phyloP scores from a whole-genome alignment of 2,113 vertebrate genomes.

The Physeter macrocephalus region DNA sequence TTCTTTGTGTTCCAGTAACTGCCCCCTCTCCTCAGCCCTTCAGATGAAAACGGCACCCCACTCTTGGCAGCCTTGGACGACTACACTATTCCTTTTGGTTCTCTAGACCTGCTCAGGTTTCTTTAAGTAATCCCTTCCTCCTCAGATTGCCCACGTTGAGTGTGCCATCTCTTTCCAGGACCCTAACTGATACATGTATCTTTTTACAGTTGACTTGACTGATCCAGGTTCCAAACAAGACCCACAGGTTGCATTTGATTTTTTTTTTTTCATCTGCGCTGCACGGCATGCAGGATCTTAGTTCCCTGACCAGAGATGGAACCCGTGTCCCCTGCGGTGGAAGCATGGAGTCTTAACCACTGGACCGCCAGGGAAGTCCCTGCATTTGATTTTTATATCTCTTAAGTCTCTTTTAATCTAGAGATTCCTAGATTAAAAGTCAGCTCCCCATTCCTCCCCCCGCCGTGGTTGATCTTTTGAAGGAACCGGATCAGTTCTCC shows the following conservation, averaged over 20 bases:
- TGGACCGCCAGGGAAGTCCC: neutral
- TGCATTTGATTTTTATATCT: neutral
- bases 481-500: neutral
- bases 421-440: neutral
- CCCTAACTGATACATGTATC: neutral
- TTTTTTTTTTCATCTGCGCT: neutral
- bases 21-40: neutral
- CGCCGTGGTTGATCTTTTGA: neutral
- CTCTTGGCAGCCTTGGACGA: neutral
- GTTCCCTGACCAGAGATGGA: too few relatives aligned
- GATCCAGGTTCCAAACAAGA: neutral
- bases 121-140: too few relatives aligned
- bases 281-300: too few relatives aligned
- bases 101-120: neutral
- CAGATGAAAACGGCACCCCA: too few relatives aligned
- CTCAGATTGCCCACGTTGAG: neutral
- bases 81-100: neutral
- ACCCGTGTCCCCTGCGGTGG: neutral
- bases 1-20: neutral
- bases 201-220: neutral
- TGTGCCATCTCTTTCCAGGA: neutral
- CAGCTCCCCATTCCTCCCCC: accelerated
- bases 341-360: neutral
- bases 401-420: neutral
- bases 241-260: neutral